Evolutionary conservation across 2,113 vertebrate species (phyloP), one percentile per base, ranked within the genome.

Genomic region (Cavia porcellus): DNA sequence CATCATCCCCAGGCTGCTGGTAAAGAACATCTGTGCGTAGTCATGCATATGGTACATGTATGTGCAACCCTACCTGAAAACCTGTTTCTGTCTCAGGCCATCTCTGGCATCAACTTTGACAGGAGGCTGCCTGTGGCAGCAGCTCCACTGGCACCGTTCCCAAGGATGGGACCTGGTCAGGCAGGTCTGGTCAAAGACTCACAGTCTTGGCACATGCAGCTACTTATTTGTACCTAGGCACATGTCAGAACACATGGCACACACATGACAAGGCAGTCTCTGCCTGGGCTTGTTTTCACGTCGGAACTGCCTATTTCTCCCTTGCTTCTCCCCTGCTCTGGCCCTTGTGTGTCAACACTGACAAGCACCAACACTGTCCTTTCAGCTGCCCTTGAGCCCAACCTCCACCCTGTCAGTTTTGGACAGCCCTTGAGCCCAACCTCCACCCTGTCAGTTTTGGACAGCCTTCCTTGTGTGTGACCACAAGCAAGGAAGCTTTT

Each of bases 231-330:
- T 50, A 75, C 90, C 72, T 17, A 32, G 89, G 89, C 74, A 42
- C 86, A 9, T 92, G 89, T 64, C 70, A 74, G 70, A 38, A 61
- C 89, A 52, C n/a, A 42, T 38, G 82, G 79, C 47, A 0, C 70
- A 55, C 89, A 94, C 2, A 17, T 94, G 75, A 89, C 10, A 1
- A 28, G 79, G 38, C 38, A 15, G 20, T 64, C 68, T 96, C 91
- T 95, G 93, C 87, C 80, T 68, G 42, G 96, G 92, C 96, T 94
- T 42, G 89, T 93, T 93, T 93, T 22, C 42, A 52, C 2, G 5
- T 24, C 59, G 87, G 90, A 57, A 42, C 52, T 32, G 50, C 38
- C 20, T 55, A 10, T n/a, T n/a, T 64, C 82, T 64, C 47, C 50
- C n/a, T 72, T 20, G 35, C 55, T 35, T 45, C 30, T 84, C 35